Evolutionary conservation across 1,140 invertebrate genomes (phyloP), one percentile per base, ranked within the genome.

Genomic region (Tenebrio molitor): DNA sequence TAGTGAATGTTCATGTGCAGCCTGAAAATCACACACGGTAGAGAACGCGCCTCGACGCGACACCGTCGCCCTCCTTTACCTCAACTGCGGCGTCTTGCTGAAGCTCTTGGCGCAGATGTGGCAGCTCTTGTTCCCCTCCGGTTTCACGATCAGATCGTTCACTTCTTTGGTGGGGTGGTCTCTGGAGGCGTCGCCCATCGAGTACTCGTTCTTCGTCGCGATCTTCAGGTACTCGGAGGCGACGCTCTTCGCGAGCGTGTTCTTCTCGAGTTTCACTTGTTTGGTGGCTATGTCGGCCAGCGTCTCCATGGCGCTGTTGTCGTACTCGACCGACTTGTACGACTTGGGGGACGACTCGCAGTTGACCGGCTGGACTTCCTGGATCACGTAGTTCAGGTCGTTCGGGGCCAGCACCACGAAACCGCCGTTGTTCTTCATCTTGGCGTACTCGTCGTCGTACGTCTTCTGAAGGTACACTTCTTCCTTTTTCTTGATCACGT

Each of bases 1-100:
- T 96, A 97, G 84, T 99, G 97, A 78, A 97, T 97, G 83, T 98
- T 98, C 81, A 97, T 92, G 84, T 99, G 97, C 50, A 98, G 86
- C 65, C 82, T 82, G 50, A 58, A 80, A 79, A 70, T 46, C 17
- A 1, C 2, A 3, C 2, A 16, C 14, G 29, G 29, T 33, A 4
- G 10, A 33, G 10, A 33, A 33, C 29, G 29, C 4, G 29, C 29
- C 10, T 33, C 29, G 29, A 33, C 29, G 29, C 29, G 29, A n/a
- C n/a, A n/a, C n/a, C n/a, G n/a, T n/a, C n/a, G n/a, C n/a, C n/a
- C n/a, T n/a, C n/a, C n/a, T n/a, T 76, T 73, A 81, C 81, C 91
- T 88, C 72, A 98, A 84, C 82, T 98, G 96, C 78, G 93, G 93
- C 46, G 93, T 92, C 84, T 96, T 95, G 62, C 89, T 91, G 84